phyloP scores from a whole-genome alignment of 2,888 invertebrate species.

The Cenopis cana region DNA sequence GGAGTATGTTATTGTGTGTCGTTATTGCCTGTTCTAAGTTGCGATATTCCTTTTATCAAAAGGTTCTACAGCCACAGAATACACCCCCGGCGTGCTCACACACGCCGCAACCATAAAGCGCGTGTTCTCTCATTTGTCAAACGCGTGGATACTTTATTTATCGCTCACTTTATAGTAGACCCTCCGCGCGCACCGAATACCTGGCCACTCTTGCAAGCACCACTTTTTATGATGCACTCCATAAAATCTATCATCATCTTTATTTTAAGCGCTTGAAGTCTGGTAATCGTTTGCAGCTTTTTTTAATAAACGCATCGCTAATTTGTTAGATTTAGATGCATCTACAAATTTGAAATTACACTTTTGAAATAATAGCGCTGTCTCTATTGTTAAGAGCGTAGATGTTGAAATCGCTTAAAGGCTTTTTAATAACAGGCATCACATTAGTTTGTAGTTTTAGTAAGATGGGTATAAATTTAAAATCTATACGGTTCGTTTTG shows the following conservation, averaged over 20 bases:
- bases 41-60: constrained; percentile 43
- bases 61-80: constrained; percentile 50
- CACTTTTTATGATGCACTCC: constrained; percentile 39
- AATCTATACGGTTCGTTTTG: constrained; percentile 70
- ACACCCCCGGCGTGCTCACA: constrained; percentile 53
- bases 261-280: constrained; percentile 48
- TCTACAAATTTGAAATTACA: constrained; percentile 46
- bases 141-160: constrained; percentile 80
- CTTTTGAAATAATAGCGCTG: constrained; percentile 16
- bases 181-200: constrained; percentile 75
- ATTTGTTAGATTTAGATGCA: constrained; percentile 51
- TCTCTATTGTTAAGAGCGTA: not conserved
- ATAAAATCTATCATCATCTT: constrained; percentile 34
- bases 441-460: constrained; percentile 48
- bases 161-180: constrained; percentile 61
- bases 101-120: constrained; percentile 72
- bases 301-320: constrained; percentile 39
- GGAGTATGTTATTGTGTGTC: too few species aligned
- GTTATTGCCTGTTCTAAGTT: not conserved
- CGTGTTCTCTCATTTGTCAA: constrained; percentile 83
- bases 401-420: not conserved
- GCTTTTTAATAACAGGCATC: not conserved
- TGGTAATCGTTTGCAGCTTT: constrained; percentile 46
- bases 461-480: constrained; percentile 73
- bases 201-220: constrained; percentile 53